Evolutionary conservation across 1,140 invertebrate species (phyloP).

Genomic region (Chelonus insularis): DNA sequence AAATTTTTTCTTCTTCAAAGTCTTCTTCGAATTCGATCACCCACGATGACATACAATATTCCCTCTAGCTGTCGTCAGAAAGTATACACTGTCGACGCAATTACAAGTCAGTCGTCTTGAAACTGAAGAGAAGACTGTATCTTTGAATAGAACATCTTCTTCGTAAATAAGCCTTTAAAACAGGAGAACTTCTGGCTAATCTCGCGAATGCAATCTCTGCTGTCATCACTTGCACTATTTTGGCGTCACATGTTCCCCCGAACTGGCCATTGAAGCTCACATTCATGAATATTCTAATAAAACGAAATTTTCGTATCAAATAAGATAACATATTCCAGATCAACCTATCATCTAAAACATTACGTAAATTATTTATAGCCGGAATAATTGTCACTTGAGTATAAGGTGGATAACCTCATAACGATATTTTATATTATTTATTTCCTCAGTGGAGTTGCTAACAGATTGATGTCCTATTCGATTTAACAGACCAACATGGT

Average conservation of each 20-base stretch:
- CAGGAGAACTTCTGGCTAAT: constrained; percentile 19
- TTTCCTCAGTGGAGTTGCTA: no score
- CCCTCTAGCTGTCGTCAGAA: background rate
- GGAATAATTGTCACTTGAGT: no score
- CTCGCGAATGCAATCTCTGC: constrained; percentile 24
- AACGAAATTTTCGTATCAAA: no score
- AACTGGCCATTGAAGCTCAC: constrained; percentile 2
- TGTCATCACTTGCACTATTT: constrained; percentile 22
- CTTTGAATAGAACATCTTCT: constrained; percentile 22
- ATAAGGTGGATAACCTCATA: no score
- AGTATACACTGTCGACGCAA: constrained; percentile 2
- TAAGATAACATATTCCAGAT: no score
- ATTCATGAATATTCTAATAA: background rate
- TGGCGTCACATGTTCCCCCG: background rate
- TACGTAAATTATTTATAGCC: no score
- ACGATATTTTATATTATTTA: no score
- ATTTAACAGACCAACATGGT: no score
- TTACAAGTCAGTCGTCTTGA: constrained; percentile 3
- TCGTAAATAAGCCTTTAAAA: background rate
- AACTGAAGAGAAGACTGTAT: background rate
- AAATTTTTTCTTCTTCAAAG: no score
- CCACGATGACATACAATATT: background rate
- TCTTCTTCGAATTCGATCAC: background rate
- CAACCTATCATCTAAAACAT: no score
- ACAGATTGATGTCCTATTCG: no score